Evolutionary conservation across 2,797 vertebrate genomes (phyloP).

Genomic region (Graptemys geographica): DNA sequence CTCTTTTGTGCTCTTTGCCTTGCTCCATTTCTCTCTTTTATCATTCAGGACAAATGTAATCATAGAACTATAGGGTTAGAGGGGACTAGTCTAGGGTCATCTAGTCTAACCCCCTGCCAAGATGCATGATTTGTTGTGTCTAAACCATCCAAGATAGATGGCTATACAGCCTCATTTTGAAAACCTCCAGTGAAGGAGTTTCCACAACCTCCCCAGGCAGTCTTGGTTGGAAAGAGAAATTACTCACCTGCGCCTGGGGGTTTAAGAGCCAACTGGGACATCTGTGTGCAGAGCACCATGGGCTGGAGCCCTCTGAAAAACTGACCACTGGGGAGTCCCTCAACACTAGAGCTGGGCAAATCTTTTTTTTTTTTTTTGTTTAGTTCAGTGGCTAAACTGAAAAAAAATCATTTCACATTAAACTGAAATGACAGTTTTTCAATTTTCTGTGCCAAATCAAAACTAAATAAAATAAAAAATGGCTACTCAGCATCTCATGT

Average conservation of each 20-base stretch:
- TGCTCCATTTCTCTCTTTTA: conserved; percentile 3
- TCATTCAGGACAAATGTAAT: neutral
- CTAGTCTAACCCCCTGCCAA: neutral
- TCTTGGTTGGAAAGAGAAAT: neutral
- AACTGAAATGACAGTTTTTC: neutral
- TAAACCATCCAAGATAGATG: neutral
- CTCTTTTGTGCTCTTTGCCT: neutral
- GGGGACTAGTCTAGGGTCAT: neutral
- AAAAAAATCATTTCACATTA: neutral
- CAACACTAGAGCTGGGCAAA: neutral
- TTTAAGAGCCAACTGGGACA: neutral
- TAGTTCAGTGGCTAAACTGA: neutral
- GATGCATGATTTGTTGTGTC: neutral
- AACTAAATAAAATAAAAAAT: neutral
- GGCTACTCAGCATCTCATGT: neutral
- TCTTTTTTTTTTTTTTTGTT: neutral
- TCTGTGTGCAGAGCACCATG: neutral
- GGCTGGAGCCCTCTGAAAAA: neutral
- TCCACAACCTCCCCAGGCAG: neutral
- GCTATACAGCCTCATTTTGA: neutral
- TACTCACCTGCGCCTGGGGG: neutral
- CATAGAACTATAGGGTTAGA: neutral
- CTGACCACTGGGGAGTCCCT: neutral
- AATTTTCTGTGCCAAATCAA: neutral
- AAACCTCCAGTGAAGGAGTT: neutral